Base-by-base conservation (phyloP, 2,888 invertebrate genomes). In the Drosophila infuscata region DNA sequence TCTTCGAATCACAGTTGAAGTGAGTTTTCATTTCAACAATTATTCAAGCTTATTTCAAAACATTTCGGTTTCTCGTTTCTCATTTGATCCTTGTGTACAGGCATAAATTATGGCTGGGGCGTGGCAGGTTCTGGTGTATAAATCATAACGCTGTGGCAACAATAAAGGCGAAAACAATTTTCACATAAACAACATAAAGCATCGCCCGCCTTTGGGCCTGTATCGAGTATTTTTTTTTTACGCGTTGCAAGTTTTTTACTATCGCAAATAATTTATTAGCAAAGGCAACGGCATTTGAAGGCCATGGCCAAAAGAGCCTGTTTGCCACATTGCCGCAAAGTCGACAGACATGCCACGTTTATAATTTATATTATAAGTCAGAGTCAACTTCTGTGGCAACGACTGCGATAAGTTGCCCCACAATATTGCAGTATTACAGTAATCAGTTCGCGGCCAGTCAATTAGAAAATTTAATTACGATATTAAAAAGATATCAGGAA, bases 391-490 rank as follows among this genome's bases (percentile, higher is more conserved):
- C 57, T 36, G 46, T 38, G 41, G 59, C 46, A 62, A 41, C 49
- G 52, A 20, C 20, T 59, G n/a, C 56, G 49, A 56, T 70, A 59
- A 69, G 49, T 61, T 30, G 61, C 68, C 73, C 33, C 41, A 59
- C 51, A 36, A 65, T 62, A 53, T 59, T 51, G 61, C 62, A 32
- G 29, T 56, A 38, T 15, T 46, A 46, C 3, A 7, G 46, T 36
- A 25, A 17, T 7, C 41, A 41, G 49, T 67, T 52, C 62, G 61
- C 33, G 63, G 70, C 65, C 76, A 76, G 57, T 85, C 82, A 85
- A 87, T 85, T 89, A 82, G 80, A 83, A 80, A 82, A 84, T 89
- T 76, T 87, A 83, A 89, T 87, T 84, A 68, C 51, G 59, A 20
- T n/a, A 30, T 56, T 25, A 53, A 63, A 62, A 49, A 62, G 58